A percentile compares a stretch with the other conserved stretches of the same genome.
phyloP scores from a whole-genome alignment of 2,888 invertebrate species.

The Xanthia icteritia region DNA sequence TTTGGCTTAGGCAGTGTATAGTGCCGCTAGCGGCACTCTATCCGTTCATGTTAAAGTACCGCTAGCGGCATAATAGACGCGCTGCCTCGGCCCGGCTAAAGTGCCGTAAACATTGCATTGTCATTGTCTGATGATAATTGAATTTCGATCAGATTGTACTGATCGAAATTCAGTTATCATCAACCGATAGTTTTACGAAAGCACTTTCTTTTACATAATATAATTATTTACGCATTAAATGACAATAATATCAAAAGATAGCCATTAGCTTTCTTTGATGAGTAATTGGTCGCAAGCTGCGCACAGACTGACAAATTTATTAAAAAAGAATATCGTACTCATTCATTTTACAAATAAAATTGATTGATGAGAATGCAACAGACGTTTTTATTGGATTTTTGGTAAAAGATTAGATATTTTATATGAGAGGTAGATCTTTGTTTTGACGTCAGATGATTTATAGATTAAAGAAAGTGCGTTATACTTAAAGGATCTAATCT shows the following conservation, averaged over 20 bases:
- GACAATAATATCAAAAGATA: conserved; percentile 8
- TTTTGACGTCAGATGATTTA: neutral
- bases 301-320: conserved; percentile 43
- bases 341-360: conserved; percentile 19
- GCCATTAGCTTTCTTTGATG: conserved; percentile 21
- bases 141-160: too few relatives aligned
- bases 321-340: conserved; percentile 25
- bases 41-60: too few relatives aligned
- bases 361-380: conserved; percentile 43
- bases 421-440: neutral
- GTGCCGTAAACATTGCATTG: too few relatives aligned
- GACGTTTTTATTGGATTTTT: conserved; percentile 42
- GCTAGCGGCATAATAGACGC: too few relatives aligned
- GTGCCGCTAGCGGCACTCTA: too few relatives aligned
- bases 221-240: conserved; percentile 28
- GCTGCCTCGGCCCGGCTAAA: too few relatives aligned
- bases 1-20: too few relatives aligned
- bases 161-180: conserved; percentile 24
- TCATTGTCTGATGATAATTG: too few relatives aligned
- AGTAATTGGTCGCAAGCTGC: conserved; percentile 24
- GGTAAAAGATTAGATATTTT: conserved; percentile 3
- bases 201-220: conserved; percentile 18
- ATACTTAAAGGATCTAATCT: too few relatives aligned
- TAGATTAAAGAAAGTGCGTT: neutral
- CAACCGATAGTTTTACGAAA: conserved; percentile 5